These are phyloP conservation scores for Indicator indicator DNA, from an alignment of 2,113 vertebrate genomes.

Conservation along the genomic window DNA sequence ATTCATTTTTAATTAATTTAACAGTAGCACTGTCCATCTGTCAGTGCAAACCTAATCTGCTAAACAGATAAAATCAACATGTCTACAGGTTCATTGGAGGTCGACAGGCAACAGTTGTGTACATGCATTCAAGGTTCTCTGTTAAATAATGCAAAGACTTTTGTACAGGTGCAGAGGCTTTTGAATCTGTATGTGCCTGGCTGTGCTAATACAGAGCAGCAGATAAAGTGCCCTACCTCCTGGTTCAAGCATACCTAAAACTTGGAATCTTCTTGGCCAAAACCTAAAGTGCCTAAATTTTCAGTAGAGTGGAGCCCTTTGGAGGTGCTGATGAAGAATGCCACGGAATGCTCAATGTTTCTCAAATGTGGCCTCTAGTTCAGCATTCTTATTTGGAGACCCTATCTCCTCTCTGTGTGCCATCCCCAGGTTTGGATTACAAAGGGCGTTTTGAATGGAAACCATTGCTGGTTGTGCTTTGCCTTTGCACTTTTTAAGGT, in stretches of 20 bases:
- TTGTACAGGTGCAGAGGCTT: not conserved
- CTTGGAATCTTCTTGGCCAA: not conserved
- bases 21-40: conserved; percentile 59
- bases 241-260: not conserved
- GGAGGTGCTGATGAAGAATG: not conserved
- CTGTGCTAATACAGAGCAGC: not conserved
- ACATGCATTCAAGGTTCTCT: not conserved
- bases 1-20: conserved; percentile 72
- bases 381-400: conserved; percentile 22
- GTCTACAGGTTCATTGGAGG: conserved; percentile 60
- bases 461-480: conserved; percentile 54
- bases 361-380: not conserved
- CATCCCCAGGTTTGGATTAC: not conserved
- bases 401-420: not conserved
- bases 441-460: conserved; percentile 33
- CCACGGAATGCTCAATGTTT: not conserved
- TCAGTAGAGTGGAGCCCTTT: not conserved
- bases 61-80: conserved; percentile 64
- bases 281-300: not conserved
- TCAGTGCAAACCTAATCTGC: conserved; percentile 62
- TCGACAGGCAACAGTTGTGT: not conserved
- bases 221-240: not conserved
- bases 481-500: not conserved
- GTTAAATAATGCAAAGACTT: conserved; percentile 33
- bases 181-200: not conserved